Evolutionary conservation across 2,113 vertebrate genomes (phyloP).

Genomic region (Choloepus hoffmanni): DNA sequence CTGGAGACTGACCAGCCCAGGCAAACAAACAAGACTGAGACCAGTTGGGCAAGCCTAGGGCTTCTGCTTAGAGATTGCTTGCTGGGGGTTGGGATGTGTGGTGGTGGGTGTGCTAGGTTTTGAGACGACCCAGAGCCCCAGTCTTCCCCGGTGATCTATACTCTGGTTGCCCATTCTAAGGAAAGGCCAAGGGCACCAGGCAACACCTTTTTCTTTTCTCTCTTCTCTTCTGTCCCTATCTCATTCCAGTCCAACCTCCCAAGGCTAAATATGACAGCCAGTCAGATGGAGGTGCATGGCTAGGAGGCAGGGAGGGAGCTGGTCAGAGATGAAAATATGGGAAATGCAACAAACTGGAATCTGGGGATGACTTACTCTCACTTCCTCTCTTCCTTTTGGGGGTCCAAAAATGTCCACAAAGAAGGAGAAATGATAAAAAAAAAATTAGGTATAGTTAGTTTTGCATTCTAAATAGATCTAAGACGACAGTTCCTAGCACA

Average conservation of each 20-base stretch:
- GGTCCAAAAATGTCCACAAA: neutral
- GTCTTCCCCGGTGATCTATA: neutral
- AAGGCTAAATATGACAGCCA: neutral
- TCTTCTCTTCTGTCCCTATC: neutral
- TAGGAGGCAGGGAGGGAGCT: neutral
- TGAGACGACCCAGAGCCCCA: neutral
- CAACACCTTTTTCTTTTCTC: neutral
- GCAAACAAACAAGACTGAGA: constrained; percentile 79
- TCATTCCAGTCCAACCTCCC: neutral
- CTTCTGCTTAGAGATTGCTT: neutral
- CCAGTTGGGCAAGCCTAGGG: constrained; percentile 52
- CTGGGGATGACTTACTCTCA: neutral
- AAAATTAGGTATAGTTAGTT: neutral
- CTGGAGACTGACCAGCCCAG: constrained; percentile 61
- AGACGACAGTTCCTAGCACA: neutral
- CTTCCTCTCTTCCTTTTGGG: neutral
- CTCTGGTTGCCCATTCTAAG: neutral
- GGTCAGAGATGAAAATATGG: neutral
- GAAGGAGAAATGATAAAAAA: neutral
- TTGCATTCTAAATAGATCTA: neutral
- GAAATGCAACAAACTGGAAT: neutral
- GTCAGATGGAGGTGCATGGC: neutral
- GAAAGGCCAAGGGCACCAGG: neutral
- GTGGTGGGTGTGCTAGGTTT: neutral
- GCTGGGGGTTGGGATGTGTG: neutral